Conservation (phyloP, 2,888 invertebrate species). For the Steinernema scapterisci region DNA sequence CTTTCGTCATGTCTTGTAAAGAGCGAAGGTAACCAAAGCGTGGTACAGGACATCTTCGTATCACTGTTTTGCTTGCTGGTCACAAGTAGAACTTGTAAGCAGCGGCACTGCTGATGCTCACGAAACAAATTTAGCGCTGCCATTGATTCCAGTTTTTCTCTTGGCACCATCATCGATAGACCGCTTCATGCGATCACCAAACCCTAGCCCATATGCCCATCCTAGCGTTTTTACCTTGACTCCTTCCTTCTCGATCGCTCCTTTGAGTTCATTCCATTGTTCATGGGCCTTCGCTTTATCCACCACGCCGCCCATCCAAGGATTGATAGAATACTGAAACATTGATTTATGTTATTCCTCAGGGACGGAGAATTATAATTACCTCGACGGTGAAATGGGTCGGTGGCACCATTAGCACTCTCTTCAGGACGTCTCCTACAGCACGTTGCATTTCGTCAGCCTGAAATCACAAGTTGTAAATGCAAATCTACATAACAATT, state of each 20-base stretch:
- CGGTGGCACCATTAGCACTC: slow-evolving; percentile 66
- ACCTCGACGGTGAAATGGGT: slow-evolving; percentile 63
- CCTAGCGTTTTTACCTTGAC: slow-evolving; percentile 48
- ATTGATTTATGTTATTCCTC: neutral
- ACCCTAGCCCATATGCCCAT: too few species aligned
- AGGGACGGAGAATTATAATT: neutral
- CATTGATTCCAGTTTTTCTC: too few species aligned
- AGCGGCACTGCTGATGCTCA: too few species aligned
- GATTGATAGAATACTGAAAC: slow-evolving; percentile 62
- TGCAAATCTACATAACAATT: neutral
- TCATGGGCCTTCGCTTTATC: slow-evolving; percentile 55
- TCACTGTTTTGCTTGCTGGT: too few species aligned
- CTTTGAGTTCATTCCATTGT: slow-evolving; percentile 63
- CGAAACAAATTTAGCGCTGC: too few species aligned
- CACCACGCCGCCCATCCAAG: slow-evolving; percentile 68
- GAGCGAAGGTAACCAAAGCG: too few species aligned
- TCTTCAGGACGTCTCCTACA: slow-evolving; percentile 56
- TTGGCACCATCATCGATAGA: too few species aligned
- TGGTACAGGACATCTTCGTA: too few species aligned
- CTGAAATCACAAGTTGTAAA: neutral
- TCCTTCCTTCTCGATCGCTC: slow-evolving; percentile 61
- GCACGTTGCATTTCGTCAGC: slow-evolving; percentile 45
- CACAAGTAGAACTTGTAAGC: too few species aligned
- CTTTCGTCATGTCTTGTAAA: too few species aligned
- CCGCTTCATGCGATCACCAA: too few species aligned